Conservation (phyloP, 2,797 vertebrate genomes). For the Okamejei kenojei region DNA sequence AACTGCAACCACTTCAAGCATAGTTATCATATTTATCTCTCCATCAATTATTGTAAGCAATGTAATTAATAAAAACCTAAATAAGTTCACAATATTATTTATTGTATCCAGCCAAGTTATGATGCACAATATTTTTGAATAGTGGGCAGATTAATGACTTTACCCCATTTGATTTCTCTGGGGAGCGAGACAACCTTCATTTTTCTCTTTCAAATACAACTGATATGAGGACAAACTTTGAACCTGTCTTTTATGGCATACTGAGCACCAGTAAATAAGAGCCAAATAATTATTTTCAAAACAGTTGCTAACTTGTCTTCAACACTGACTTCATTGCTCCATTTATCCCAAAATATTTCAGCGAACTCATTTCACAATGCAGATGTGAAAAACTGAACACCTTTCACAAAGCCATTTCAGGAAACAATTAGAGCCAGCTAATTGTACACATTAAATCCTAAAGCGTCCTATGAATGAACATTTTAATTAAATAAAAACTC, state of each 20-base stretch:
- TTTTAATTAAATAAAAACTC: not conserved
- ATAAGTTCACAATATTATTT: constrained; percentile 1
- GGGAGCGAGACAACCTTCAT: not conserved
- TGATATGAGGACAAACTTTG: not conserved
- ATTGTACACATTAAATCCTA: not conserved
- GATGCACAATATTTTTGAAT: not conserved
- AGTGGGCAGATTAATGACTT: not conserved
- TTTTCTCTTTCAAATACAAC: not conserved
- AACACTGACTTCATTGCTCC: not conserved
- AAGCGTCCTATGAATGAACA: not conserved
- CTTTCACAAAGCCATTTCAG: not conserved
- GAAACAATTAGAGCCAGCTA: not conserved
- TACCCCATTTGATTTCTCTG: not conserved
- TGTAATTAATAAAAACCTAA: not conserved
- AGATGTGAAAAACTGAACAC: not conserved
- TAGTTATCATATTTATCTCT: not conserved
- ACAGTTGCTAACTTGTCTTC: not conserved
- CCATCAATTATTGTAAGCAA: not conserved
- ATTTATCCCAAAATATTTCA: not conserved
- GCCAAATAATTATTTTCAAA: not conserved
- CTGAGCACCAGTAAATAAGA: no score
- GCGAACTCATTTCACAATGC: not conserved
- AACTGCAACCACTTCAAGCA: not conserved
- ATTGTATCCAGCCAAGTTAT: not conserved
- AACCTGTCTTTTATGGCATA: not conserved